phyloP scores from a whole-genome alignment of 2,797 vertebrate genomes.

The Pipistrellus nathusii region DNA sequence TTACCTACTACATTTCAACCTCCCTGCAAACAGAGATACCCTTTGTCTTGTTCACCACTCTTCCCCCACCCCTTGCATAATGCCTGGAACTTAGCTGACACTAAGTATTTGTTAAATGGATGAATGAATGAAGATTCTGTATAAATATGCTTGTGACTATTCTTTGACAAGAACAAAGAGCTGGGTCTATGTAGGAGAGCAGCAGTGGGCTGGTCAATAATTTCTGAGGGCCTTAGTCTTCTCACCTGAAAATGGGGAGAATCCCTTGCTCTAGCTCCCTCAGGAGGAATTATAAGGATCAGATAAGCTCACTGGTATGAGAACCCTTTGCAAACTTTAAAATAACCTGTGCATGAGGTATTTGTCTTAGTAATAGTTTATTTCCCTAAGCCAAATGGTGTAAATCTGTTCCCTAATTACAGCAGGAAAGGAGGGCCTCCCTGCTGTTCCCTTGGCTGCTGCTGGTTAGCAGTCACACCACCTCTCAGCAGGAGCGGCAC shows the following conservation, averaged over 20 bases:
- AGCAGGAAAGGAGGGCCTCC: slow-evolving; percentile 1
- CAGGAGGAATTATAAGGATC: background rate
- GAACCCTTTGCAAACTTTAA: background rate
- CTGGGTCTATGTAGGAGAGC: background rate
- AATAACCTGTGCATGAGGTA: background rate
- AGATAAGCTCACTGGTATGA: background rate
- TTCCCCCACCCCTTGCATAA: background rate
- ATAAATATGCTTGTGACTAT: background rate
- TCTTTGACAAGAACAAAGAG: background rate
- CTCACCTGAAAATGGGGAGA: background rate
- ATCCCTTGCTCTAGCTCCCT: background rate
- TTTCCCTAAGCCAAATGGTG: slow-evolving; percentile 38
- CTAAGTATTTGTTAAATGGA: background rate
- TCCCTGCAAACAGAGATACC: background rate
- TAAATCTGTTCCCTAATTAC: slow-evolving; percentile 68
- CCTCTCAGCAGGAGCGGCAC: background rate
- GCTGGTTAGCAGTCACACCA: slow-evolving; percentile 15
- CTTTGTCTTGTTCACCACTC: background rate
- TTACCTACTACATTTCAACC: background rate
- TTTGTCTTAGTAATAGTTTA: slow-evolving; percentile 42
- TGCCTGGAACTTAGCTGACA: background rate
- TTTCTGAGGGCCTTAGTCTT: background rate
- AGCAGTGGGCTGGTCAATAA: background rate
- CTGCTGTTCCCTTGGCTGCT: slow-evolving; percentile 14
- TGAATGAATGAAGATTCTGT: background rate